Evolutionary conservation across 2,797 vertebrate genomes (phyloP), one percentile per base, ranked within the genome.

Genomic region (Lycodopsis pacificus): DNA sequence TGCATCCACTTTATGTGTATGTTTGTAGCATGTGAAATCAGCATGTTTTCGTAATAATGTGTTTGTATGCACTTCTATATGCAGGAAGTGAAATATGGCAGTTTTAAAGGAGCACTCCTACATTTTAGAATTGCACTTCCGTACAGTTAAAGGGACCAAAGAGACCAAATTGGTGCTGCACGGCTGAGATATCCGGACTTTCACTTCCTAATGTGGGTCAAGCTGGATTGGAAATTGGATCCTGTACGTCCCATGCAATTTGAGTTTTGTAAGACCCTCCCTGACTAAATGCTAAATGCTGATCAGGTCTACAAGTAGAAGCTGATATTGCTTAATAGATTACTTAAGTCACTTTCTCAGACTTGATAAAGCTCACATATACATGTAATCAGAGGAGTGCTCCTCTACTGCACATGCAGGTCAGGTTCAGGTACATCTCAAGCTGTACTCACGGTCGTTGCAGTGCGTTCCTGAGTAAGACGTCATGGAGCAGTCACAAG

Each of bases 401-500:
- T 67, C 61, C 65, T 86, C 77, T 27, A 54, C 66, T 2, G 42
- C 44, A 71, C 27, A 48, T 1, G n/a, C 30, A 38, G 20, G 8
- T 14, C 12, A 22, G 7, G 22, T 22, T 8, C 2, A 67, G 40
- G 67, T 48, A 54, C 10, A 1, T 38, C 2, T 36, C 2, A 38
- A 81, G 51, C 14, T 0, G 66, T 83, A 99, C 98, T 99, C 93
- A 99, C 98, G 98, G 84, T 99, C 98, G 51, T 98, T 99, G 95
- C 98, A 99, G 94, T 98, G 96, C 69, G 94, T 97, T 81, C 98
- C 98, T 0, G 96, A 95, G 89, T 98, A 99, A 0, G 98, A 99
- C 0, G 98, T 99, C 98, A 99, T 98, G 15, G 97, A 96, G 86
- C 98, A 99, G 89, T 99, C 98, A 0, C 98, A 99, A 0, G 97